Evolutionary conservation across 2,113 vertebrate species (phyloP).

Genomic region (Falcunculus frontatus): DNA sequence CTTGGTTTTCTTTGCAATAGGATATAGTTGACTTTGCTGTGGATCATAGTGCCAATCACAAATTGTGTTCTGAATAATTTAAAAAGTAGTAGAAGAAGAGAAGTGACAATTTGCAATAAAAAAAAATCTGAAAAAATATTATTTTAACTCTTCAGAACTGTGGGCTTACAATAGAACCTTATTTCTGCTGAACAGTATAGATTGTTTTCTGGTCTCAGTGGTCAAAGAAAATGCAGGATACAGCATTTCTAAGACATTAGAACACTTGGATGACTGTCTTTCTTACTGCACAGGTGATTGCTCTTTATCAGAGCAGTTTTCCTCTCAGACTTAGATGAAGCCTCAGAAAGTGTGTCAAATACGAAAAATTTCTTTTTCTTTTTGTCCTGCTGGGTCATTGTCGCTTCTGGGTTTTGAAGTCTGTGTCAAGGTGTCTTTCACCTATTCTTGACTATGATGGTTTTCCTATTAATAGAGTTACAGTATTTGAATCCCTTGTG

Average conservation of each 20-base stretch:
- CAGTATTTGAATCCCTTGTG: background rate
- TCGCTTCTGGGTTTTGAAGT: background rate
- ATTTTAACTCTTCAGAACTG: background rate
- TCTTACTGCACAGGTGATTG: background rate
- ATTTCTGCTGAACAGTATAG: background rate
- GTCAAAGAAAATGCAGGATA: background rate
- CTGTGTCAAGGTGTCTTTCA: background rate
- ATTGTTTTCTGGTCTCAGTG: background rate
- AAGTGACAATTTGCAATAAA: background rate
- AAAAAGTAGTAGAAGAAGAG: background rate
- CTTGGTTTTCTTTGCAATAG: background rate
- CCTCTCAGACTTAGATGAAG: background rate
- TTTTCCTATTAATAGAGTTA: background rate
- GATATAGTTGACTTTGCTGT: background rate
- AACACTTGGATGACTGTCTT: background rate
- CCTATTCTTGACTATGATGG: background rate
- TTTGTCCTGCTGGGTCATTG: background rate
- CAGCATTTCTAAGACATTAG: background rate
- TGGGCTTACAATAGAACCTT: background rate
- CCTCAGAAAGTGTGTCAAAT: background rate
- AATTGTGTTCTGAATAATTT: background rate
- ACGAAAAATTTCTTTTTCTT: accelerated
- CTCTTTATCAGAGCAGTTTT: background rate
- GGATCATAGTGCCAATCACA: background rate
- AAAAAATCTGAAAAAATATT: background rate